Evolutionary conservation across 2,113 vertebrate species (phyloP), one percentile per base, ranked within the genome.

Genomic region (Phainopepla nitens): DNA sequence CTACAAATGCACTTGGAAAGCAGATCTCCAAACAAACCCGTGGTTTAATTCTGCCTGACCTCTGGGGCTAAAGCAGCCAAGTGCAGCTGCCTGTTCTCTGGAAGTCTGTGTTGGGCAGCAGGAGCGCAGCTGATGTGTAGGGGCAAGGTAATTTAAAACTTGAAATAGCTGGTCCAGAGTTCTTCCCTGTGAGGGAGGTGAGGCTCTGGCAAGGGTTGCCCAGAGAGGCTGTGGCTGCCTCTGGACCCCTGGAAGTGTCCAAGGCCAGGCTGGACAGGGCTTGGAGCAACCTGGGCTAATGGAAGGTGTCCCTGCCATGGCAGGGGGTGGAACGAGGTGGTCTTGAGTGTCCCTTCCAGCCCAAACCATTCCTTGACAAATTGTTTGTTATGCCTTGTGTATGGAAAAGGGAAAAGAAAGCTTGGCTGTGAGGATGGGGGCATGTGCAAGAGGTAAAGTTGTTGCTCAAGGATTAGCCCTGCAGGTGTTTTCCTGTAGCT

Each of bases 211-310:
- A 75, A 39, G 53, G 70, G 53, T 1, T 47, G 21, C 29, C 29
- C 54, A 35, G 54, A 47, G 61, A 1, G 60, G 54, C 41, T 41
- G 70, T 4, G 69, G 54, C 39, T 66, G 66, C 21, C 22, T 31
- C 58, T 62, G 42, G 2, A 33, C 61, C 54, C n/a, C 62, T 82
- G 54, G 17, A 0, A 28, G 31, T 61, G 47, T 3, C 4, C 16
- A 4, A 39, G 23, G 19, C 8, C 33, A 24, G 45, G 39, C 0
- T 90, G 87, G 45, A 22, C 0, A 1, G 7, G 29, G 13, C 16
- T 68, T 29, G 53, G 70, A 61, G 39, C 54, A 54, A 0, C 17
- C 61, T 76, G n/a, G 21, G 17, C 0, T 0, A 2, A 15, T 35
- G 31, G 47, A 2, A 35, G 11, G 14, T 61, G 25, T 61, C 47